phyloP scores from a whole-genome alignment of 2,888 invertebrate species.

The Epiblema foenella region DNA sequence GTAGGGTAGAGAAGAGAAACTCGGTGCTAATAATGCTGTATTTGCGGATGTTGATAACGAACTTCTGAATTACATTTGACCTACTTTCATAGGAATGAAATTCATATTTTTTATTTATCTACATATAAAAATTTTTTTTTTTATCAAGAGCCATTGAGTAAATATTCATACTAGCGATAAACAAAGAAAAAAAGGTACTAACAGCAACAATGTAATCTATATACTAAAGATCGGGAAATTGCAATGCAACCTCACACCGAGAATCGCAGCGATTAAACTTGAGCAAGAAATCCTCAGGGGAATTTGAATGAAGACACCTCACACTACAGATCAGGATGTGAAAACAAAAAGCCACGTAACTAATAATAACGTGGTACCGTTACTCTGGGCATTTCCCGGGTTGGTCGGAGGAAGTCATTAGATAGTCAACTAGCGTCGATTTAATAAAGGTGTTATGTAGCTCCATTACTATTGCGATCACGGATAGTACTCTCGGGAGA shows the following conservation, averaged over 20 bases:
- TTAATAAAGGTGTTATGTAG: conserved; percentile 73
- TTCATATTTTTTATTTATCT: conserved; percentile 1
- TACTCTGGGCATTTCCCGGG: conserved; percentile 63
- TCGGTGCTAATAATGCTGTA: conserved; percentile 50
- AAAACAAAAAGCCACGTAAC: conserved; percentile 43
- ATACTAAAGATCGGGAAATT: conserved; percentile 20
- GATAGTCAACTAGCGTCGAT: conserved; percentile 69
- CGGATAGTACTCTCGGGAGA: conserved; percentile 64
- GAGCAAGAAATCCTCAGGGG: conserved; percentile 30
- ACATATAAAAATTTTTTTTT: too few relatives aligned
- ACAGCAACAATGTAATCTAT: conserved; percentile 22
- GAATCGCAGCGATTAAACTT: conserved; percentile 16
- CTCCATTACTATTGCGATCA: conserved; percentile 69
- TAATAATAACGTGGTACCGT: conserved; percentile 37
- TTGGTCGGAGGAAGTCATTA: conserved; percentile 76
- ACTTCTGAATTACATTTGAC: conserved; percentile 19
- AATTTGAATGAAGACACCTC: conserved; percentile 33
- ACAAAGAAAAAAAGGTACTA: conserved; percentile 11
- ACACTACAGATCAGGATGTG: conserved; percentile 38
- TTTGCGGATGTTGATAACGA: conserved; percentile 47
- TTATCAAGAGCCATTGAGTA: too few relatives aligned
- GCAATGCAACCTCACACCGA: conserved; percentile 7
- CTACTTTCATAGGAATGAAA: not conserved
- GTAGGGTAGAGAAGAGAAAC: conserved; percentile 49
- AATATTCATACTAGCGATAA: not conserved